Evolutionary conservation across 1,140 invertebrate species (phyloP).

Genomic region (Microplitis demolitor): DNA sequence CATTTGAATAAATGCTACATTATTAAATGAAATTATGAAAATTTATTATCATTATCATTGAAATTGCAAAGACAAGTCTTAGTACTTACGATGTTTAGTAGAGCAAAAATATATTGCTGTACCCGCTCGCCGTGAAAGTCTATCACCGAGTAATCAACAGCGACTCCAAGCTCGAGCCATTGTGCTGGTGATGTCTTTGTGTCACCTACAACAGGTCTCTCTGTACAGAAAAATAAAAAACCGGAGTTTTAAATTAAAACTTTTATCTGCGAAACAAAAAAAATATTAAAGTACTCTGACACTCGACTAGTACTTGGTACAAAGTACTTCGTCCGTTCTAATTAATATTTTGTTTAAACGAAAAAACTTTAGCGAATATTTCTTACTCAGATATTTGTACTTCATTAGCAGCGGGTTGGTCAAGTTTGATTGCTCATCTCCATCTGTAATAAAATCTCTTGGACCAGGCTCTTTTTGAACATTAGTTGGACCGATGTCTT

Average conservation of each 20-base stretch:
- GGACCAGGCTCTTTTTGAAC: no score
- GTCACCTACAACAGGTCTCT: slow-evolving; percentile 31
- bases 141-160: slow-evolving; percentile 72
- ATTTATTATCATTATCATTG: neutral
- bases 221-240: slow-evolving; percentile 29
- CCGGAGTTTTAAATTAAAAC: neutral
- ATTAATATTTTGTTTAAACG: no score
- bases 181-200: slow-evolving; percentile 44
- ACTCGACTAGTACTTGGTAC: no score
- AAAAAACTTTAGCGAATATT: no score
- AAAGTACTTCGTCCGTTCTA: no score
- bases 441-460: no score
- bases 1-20: neutral
- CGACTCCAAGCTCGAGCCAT: slow-evolving; percentile 74
- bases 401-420: no score
- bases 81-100: slow-evolving; percentile 77
- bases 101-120: slow-evolving; percentile 73
- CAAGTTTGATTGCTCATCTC: no score
- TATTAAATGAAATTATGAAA: neutral
- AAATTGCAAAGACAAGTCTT: neutral
- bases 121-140: slow-evolving; percentile 72
- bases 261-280: neutral
- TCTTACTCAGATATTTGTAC: no score
- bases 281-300: no score
- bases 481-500: no score